Evolutionary conservation across 2,888 invertebrate species (phyloP), one percentile per base, ranked within the genome.

Genomic region (Pseudeuparius sepicola): DNA sequence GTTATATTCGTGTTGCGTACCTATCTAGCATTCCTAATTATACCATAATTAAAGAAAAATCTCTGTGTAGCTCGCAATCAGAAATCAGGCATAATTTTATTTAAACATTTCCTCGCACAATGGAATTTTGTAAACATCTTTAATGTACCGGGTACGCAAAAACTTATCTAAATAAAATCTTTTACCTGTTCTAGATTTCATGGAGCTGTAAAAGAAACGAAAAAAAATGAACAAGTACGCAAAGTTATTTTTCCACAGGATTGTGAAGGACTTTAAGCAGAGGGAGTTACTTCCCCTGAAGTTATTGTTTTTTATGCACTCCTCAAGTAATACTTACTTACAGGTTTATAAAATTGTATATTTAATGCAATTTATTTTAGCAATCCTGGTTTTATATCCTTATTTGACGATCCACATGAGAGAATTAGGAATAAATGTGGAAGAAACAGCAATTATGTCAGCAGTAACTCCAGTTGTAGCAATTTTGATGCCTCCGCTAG

Each of bases 341-440:
- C n/a, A n/a, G n/a, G n/a, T n/a, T n/a, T n/a, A n/a, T n/a, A n/a
- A n/a, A n/a, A n/a, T n/a, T n/a, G n/a, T n/a, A n/a, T n/a, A n/a
- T 20, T 20, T 20, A 7, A 7, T 20, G 20, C n/a, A 7, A 7
- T n/a, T 20, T 20, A 7, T 39, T 63, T 61, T 23, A 84, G 83
- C 82, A 13, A 63, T 83, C 34, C 74, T 75, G 54, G 82, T 83
- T 30, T 62, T 84, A 41, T 83, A 83, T 57, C 84, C 83, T 4
- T 84, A 82, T 63, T 61, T 84, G 56, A 82, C 82, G 30, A 78
- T 84, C 46, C 84, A 84, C 56, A 81, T 83, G 78, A 68, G 81
- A 37, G 79, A 81, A 55, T 60, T 84, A 48, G 84, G 84, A 30
- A 79, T 84, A 57, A 79, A 73, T 52, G 78, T 81, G 34, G 78